Base-by-base conservation (phyloP, 2,113 vertebrate genomes). In the Oxyruncus cristatus region DNA sequence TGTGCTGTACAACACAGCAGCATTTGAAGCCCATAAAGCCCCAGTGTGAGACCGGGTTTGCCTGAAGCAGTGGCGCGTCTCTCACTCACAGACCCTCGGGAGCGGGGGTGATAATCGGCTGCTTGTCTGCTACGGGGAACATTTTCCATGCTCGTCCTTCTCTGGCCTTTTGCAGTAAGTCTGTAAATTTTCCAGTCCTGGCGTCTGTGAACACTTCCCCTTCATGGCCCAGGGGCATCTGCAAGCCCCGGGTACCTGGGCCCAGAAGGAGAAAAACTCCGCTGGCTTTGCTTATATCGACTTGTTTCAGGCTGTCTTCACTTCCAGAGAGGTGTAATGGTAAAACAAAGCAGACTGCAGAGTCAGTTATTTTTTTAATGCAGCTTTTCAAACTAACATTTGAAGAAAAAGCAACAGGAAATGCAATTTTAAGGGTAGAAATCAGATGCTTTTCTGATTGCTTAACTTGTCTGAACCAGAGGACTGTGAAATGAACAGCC, bases 51-150 rank as follows among this genome's bases (percentile, higher is more conserved):
- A 8, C 3, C 5, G 15, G 58, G 42, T 76, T 46, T 66, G 74
- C 66, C 52, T 2, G 2, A 5, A 53, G 71, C 44, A 3, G 11
- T 0, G 50, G 23, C 3, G 0, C 0, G 0, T 52, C 30, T 12
- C 55, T 47, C 21, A 0, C 66, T 8, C 6, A 0, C 6, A 5
- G 33, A 14, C 41, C 37, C 55, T 50, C 0, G 0, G 50, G 42
- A 67, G 10, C 2, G 1, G 12, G 35, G 33, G 17, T 30, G 74
- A 35, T 42, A 24, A 44, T 39, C 8, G 1, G 19, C 63, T 27
- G 11, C 72, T 79, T 50, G n/a, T 52, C 37, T 74, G 65, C 73
- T 26, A 21, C 77, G 42, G 81, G 61, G 20, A 85, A 32, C 20
- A 5, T 33, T 71, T 81, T 28, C 71, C 78, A 68, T 0, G 4